A percentile compares a stretch with the other conserved stretches of the same genome.
Evolutionary conservation across 2,888 invertebrate genomes (phyloP).

Genomic region (Glyphotaelius pellucidus): DNA sequence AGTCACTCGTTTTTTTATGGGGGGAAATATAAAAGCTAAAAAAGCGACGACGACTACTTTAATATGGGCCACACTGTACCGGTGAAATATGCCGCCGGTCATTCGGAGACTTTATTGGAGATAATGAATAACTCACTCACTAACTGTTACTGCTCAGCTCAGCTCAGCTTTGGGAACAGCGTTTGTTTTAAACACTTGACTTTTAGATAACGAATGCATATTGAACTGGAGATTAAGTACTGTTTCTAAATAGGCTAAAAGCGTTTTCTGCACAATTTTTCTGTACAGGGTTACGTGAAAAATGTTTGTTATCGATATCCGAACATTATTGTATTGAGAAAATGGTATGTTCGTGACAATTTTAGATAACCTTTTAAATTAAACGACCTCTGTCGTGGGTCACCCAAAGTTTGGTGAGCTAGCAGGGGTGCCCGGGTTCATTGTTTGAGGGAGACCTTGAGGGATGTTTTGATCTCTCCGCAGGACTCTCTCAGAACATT

Average conservation of each 20-base stretch:
- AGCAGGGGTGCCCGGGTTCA: too few relatives aligned
- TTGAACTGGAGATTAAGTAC: background rate
- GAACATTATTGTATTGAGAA: too few relatives aligned
- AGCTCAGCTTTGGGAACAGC: background rate
- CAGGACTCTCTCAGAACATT: too few relatives aligned
- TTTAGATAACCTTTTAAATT: too few relatives aligned
- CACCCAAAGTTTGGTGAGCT: too few relatives aligned
- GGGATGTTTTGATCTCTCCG: too few relatives aligned
- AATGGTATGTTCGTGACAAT: too few relatives aligned
- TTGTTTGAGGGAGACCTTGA: too few relatives aligned
- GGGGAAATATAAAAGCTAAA: slow-evolving; percentile 51
- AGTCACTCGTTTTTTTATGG: slow-evolving; percentile 56
- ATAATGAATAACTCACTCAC: slow-evolving; percentile 5
- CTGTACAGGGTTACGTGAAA: too few relatives aligned
- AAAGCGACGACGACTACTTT: slow-evolving; percentile 14
- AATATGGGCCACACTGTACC: slow-evolving; percentile 19
- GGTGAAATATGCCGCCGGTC: slow-evolving; percentile 2
- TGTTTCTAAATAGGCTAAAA: background rate
- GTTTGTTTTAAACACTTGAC: background rate
- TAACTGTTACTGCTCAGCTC: background rate
- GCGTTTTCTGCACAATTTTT: too few relatives aligned
- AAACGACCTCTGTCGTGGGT: too few relatives aligned
- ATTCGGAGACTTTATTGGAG: background rate
- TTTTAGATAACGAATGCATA: background rate
- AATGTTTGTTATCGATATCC: too few relatives aligned